Conservation (phyloP, 1,140 invertebrate species). For the Episyrphus balteatus region DNA sequence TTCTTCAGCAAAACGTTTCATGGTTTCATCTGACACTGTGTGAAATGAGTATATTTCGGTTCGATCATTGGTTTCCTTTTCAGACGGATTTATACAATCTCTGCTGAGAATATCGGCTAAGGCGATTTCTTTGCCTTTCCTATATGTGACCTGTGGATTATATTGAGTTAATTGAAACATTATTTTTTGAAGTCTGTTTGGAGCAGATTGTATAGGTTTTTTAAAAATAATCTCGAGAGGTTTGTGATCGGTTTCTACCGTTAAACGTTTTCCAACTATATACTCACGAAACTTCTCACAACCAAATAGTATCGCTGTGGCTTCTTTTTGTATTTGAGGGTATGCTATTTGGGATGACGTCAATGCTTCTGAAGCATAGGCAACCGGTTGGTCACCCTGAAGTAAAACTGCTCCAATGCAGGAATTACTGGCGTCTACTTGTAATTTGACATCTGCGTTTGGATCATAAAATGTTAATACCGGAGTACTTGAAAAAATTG, state of each 20-base stretch:
- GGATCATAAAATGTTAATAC: conserved; percentile 21
- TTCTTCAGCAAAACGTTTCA: conserved; percentile 10
- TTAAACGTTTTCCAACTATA: conserved; percentile 13
- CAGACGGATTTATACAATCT: too few species aligned
- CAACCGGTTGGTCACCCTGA: conserved; percentile 16
- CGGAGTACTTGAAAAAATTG: conserved; percentile 11
- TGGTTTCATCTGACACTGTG: too few species aligned
- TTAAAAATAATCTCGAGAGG: conserved; percentile 37
- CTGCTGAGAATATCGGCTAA: too few species aligned
- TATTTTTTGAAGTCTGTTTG: too few species aligned
- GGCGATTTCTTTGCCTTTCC: too few species aligned
- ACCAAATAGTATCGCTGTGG: conserved; percentile 24
- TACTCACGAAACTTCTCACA: conserved; percentile 22
- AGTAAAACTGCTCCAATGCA: conserved; percentile 19
- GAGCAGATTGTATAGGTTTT: conserved; percentile 15
- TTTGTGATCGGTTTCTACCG: conserved; percentile 38
- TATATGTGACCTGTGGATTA: too few species aligned
- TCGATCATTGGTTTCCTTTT: too few species aligned
- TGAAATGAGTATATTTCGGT: too few species aligned
- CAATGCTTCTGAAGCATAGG: conserved; percentile 24
- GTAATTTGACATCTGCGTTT: conserved; percentile 8
- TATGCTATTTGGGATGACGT: conserved; percentile 22
- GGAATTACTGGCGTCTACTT: conserved; percentile 7
- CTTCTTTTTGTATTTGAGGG: conserved; percentile 34
- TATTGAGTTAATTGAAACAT: too few species aligned